Conservation (phyloP, 1,140 invertebrate genomes). For the Coelopa frigida region DNA sequence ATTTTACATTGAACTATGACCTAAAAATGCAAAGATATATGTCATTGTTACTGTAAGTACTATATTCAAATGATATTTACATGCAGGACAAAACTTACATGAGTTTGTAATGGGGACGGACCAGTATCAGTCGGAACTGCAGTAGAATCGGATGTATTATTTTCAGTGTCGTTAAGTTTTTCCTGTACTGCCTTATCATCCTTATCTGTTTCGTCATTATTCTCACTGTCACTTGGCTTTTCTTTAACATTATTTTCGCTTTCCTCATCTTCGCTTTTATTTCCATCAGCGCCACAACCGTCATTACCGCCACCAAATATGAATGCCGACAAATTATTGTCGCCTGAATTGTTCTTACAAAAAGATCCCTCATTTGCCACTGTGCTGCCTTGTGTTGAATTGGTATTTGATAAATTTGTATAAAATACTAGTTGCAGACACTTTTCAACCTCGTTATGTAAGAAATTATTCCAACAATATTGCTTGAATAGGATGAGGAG, state of each 20-base stretch:
- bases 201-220: conserved; percentile 2
- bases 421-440: conserved; percentile 60
- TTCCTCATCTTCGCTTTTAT: not conserved
- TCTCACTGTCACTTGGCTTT: conserved; percentile 11
- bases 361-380: conserved; percentile 22
- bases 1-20: conserved; percentile 61
- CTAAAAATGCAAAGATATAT: conserved; percentile 46
- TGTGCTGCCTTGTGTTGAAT: conserved; percentile 17
- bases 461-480: conserved; percentile 82
- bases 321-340: no score
- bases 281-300: no score
- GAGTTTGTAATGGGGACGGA: conserved; percentile 38
- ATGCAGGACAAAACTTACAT: conserved; percentile 25
- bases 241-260: conserved; percentile 12
- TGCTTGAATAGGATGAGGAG: conserved; percentile 76
- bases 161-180: conserved; percentile 1
- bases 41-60: not conserved
- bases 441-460: conserved; percentile 76
- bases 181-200: not conserved
- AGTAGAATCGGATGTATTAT: not conserved
- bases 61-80: not conserved
- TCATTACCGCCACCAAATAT: no score
- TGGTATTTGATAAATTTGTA: conserved; percentile 27
- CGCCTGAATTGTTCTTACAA: no score
- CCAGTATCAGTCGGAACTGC: conserved; percentile 14